Base-by-base conservation (phyloP, 2,888 invertebrate genomes). In the Achlya flavicornis region DNA sequence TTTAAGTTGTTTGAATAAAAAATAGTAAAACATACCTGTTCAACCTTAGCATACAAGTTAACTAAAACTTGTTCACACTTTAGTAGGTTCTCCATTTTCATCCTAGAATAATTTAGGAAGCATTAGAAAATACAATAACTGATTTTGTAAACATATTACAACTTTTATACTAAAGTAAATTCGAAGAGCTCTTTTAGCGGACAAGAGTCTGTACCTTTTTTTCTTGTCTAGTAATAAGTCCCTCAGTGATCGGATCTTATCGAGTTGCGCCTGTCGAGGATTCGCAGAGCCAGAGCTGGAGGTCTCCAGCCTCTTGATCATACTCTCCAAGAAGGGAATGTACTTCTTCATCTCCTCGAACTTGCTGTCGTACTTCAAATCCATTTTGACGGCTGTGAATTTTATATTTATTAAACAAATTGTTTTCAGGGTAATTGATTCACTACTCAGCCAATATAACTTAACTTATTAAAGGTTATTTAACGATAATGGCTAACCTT, bases 281-380 rank as follows among this genome's bases (percentile, higher is more conserved):
- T 93, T 93, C 38, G 82, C 77, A 64, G 94, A 90, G 32, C 86
- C 79, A 19, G 85, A 77, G 65, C 78, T 84, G 16, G 93, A 92
- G 73, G 90, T 94, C 79, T 95, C 95, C 74, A 96, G 86, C 78
- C 95, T 94, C 60, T 90, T 89, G 78, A 96, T 96, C 94, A 97
- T 96, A 72, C 91, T 95, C 79, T 95, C 95, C 84, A 97, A 85
- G 81, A 96, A 96, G n/a, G 97, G 96, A 76, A 96, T 94, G 87
- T 96, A 96, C 75, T 94, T 94, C 88, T 96, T 95, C 92, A 96
- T 95, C 80, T 95, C 95, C 74, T 94, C 92, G 82, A 96, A 94
- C 87, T 96, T 96, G 68, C 81, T 86, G 68, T 95, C 94, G 90
- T 96, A 96, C 61, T 94, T 93, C 68, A 71, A 72, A 69, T 88